Conservation (phyloP, 1,140 invertebrate species). For the Lethrus apterus region DNA sequence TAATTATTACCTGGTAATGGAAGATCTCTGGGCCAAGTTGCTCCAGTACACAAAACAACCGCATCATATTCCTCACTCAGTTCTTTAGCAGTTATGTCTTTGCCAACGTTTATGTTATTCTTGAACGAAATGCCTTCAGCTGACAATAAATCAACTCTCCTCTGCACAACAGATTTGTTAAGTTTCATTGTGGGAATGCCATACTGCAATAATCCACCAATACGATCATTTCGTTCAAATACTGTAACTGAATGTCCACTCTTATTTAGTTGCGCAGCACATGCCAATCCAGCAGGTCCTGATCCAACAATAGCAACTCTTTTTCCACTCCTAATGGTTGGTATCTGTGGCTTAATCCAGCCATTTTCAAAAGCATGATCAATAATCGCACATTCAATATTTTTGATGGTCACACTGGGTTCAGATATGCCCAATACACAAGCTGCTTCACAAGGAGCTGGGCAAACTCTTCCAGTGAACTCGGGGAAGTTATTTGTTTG, state of each 20-base stretch:
- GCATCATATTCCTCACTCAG: constrained; percentile 69
- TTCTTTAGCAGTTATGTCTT: constrained; percentile 74
- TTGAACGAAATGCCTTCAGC: constrained; percentile 91
- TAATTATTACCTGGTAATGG: constrained; percentile 71
- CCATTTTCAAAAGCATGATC: constrained; percentile 96
- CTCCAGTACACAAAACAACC: constrained; percentile 83
- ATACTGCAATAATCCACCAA: constrained; percentile 93
- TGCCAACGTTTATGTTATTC: constrained; percentile 85
- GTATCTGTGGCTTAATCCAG: constrained; percentile 81
- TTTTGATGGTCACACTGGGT: constrained; percentile 96
- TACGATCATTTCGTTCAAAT: constrained; percentile 91
- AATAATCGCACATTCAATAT: constrained; percentile 98
- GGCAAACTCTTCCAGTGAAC: constrained; percentile 97
- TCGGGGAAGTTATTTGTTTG: constrained; percentile 99
- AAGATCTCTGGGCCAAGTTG: constrained; percentile 93
- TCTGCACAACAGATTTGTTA: constrained; percentile 84
- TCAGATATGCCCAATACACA: constrained; percentile 96
- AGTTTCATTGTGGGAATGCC: constrained; percentile 98
- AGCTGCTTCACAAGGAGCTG: constrained; percentile 96
- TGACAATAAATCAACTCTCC: constrained; percentile 78
- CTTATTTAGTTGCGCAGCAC: constrained; percentile 96
- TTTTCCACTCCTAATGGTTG: constrained; percentile 69
- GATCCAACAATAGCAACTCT: constrained; percentile 90
- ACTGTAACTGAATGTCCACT: constrained; percentile 74
- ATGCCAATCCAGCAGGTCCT: constrained; percentile 90